These are phyloP conservation scores for Fregata magnificens DNA, from an alignment of 2,113 vertebrate species.

Conservation along the genomic window DNA sequence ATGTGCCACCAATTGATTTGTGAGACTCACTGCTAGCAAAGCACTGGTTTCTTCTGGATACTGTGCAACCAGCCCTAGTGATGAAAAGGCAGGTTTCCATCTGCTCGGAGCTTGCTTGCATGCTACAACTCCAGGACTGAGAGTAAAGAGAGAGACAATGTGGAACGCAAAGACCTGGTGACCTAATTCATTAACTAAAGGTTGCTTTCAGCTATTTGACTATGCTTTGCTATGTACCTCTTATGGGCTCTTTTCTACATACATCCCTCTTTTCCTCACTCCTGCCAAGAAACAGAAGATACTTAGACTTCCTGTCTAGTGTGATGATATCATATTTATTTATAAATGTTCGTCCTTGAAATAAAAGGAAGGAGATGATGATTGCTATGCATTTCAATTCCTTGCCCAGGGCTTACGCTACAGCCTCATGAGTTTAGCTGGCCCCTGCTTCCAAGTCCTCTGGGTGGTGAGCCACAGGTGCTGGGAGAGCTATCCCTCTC, in stretches of 20 bases:
- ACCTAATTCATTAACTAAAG: background rate
- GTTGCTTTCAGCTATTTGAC: background rate
- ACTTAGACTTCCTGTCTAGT: background rate
- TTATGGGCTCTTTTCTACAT: background rate
- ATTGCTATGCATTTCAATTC: background rate
- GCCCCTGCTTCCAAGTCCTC: background rate
- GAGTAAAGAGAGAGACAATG: background rate
- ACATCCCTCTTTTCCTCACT: background rate
- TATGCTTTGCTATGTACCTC: background rate
- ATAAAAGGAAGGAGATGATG: background rate
- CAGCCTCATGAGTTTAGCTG: background rate
- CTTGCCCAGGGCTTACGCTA: background rate
- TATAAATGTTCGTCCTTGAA: constrained; percentile 21
- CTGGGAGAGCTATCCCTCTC: background rate
- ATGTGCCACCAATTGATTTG: background rate
- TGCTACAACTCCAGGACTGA: background rate
- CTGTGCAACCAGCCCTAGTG: background rate
- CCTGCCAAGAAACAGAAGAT: constrained; percentile 11
- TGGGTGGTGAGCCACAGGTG: background rate
- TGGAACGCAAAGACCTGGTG: background rate
- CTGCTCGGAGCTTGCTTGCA: background rate
- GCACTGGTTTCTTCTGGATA: background rate
- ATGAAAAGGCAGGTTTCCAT: background rate
- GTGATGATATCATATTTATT: constrained; percentile 47
- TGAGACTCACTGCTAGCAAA: background rate